Evolutionary conservation across 2,797 vertebrate genomes (phyloP), one percentile per base, ranked within the genome.

Genomic region (Lagodon rhomboides): DNA sequence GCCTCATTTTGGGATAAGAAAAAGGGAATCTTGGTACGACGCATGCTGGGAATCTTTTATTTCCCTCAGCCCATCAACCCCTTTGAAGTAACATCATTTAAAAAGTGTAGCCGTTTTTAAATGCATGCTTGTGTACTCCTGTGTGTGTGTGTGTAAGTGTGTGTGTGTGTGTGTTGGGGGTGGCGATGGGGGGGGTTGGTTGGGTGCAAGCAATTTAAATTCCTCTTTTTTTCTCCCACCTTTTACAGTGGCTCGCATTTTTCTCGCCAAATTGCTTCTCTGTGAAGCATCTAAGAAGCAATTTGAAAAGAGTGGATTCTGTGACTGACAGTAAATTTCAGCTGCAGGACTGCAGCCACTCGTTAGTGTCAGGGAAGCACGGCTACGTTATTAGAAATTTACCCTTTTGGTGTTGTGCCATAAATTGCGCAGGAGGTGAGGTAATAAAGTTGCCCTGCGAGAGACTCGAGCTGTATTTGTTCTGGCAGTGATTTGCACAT

Each of bases 281-380:
- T 86, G 79, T 85, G 76, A 86, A 84, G 75, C 78, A 64, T 85
- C 76, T 87, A 68, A 85, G 83, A 91, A 89, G 78, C 82, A 79
- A 79, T 89, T 87, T 89, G 81, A 82, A 79, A 80, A 85, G 65
- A 18, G 64, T 62, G 63, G 77, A 79, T 75, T 85, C 68, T 66
- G 62, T 89, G 85, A 86, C 55, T 88, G 92, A 90, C 84, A 79
- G 89, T 89, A 87, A 77, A 87, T 88, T 88, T 66, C 11, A 73
- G 74, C 83, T 30, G 61, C 74, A 73, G 83, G 73, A 79, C 84
- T 55, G 74, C 79, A 84, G 80, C 82, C 82, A 83, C 91, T 92
- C 70, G 79, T 91, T 91, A 90, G 81, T 90, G 88, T 90, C 84
- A 80, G 80, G 83, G 82, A 85, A 85, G 58, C 66, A 68, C 9